Percentiles rank a stretch among this genome's conserved stretches.
Conservation (phyloP, 2,888 invertebrate genomes). For the Macrosiphum euphorbiae region DNA sequence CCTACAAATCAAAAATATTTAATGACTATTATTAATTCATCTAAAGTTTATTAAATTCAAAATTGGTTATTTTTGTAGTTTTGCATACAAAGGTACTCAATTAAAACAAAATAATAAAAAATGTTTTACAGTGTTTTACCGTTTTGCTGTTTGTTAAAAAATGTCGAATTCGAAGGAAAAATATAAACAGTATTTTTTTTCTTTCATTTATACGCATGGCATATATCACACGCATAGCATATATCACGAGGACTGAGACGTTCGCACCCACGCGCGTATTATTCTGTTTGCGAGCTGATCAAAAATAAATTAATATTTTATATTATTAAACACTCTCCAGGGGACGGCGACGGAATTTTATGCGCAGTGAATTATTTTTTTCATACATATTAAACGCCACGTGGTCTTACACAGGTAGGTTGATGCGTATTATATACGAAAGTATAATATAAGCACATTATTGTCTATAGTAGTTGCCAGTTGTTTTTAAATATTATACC, state of each 20-base stretch:
- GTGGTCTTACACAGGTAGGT: background rate
- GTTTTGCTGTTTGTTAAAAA: background rate
- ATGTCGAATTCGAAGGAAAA: background rate
- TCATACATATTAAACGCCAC: background rate
- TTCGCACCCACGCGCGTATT: background rate
- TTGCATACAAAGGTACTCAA: background rate
- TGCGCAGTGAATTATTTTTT: slow-evolving; percentile 2
- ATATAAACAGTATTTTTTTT: background rate
- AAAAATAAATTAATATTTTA: background rate
- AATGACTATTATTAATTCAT: background rate
- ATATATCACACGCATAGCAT: background rate
- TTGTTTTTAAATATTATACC: background rate
- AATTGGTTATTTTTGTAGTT: background rate
- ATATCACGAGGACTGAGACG: background rate
- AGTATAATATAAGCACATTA: background rate
- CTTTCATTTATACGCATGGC: background rate
- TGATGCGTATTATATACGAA: background rate
- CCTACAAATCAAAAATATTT: background rate
- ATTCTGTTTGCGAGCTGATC: background rate
- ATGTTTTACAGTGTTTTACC: background rate
- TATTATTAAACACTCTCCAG: background rate
- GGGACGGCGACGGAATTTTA: background rate
- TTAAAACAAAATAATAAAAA: background rate
- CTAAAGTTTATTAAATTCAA: background rate
- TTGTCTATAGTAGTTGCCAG: background rate